Evolutionary conservation across 35 echinoderm and acorn worm species (phyloP).

Genomic region (Lytechinus variegatus): DNA sequence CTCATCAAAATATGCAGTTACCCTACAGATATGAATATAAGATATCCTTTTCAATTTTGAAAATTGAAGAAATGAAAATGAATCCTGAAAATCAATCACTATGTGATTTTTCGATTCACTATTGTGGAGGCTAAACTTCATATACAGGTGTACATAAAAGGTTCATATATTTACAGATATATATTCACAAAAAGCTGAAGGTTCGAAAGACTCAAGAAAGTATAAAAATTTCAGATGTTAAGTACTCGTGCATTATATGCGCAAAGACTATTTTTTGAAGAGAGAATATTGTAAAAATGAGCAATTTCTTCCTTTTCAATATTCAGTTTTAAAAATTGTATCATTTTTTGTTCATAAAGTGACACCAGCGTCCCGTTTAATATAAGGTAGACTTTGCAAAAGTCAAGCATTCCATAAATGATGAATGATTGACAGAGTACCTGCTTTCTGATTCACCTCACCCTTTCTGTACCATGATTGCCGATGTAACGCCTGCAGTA

Average conservation of each 20-base stretch:
- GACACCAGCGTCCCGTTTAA: not conserved
- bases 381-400: too few relatives aligned
- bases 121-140: not conserved
- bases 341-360: not conserved
- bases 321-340: not conserved
- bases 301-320: not conserved
- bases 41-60: not conserved
- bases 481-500: too few relatives aligned
- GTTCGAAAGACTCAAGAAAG: not conserved
- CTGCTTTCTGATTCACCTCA: too few relatives aligned
- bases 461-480: too few relatives aligned
- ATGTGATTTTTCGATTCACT: not conserved
- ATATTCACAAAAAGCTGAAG: not conserved
- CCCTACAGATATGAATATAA: not conserved
- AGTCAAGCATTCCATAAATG: too few relatives aligned
- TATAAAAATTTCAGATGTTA: not conserved
- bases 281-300: not conserved
- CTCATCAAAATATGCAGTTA: not conserved
- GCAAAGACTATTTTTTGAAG: not conserved
- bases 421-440: too few relatives aligned
- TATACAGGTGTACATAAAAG: not conserved
- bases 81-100: not conserved
- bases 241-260: conserved; percentile 18
- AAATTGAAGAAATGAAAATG: too few relatives aligned
- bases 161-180: not conserved